Conservation (phyloP, 2,888 invertebrate genomes). For the Ypsolopha scabrella region DNA sequence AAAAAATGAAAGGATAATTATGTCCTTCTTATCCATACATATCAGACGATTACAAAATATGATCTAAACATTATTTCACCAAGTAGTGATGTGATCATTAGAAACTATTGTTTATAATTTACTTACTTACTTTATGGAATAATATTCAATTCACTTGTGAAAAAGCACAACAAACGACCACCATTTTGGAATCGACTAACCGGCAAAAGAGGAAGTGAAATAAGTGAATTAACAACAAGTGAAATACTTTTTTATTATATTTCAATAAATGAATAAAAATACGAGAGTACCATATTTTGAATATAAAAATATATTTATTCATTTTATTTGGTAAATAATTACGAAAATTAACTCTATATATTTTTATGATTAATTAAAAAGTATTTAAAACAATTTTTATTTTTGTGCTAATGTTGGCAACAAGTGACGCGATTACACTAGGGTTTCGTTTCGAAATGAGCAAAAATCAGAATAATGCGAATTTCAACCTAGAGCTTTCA, state of each 20-base stretch:
- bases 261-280: slow-evolving; percentile 13
- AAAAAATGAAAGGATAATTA: slow-evolving; percentile 3
- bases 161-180: slow-evolving; percentile 69
- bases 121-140: slow-evolving; percentile 26
- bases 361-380: slow-evolving; percentile 13
- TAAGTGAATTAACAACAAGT: not conserved
- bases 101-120: not conserved
- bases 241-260: slow-evolving; percentile 11
- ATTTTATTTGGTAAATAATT: not conserved
- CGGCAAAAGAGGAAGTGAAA: slow-evolving; percentile 7
- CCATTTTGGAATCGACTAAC: slow-evolving; percentile 64
- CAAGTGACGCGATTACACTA: slow-evolving; percentile 21
- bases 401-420: slow-evolving; percentile 23
- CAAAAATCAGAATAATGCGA: no score
- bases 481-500: no score
- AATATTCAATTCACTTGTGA: slow-evolving; percentile 7
- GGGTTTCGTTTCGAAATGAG: no score
- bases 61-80: no score
- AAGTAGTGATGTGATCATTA: no score
- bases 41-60: no score
- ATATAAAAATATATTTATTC: slow-evolving; percentile 9
- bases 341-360: not conserved
- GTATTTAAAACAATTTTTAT: slow-evolving; percentile 9
- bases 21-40: no score
- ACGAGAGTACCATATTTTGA: slow-evolving; percentile 2